Evolutionary conservation across 1,140 invertebrate species (phyloP), one percentile per base, ranked within the genome.

Genomic region (Bombus picipes): DNA sequence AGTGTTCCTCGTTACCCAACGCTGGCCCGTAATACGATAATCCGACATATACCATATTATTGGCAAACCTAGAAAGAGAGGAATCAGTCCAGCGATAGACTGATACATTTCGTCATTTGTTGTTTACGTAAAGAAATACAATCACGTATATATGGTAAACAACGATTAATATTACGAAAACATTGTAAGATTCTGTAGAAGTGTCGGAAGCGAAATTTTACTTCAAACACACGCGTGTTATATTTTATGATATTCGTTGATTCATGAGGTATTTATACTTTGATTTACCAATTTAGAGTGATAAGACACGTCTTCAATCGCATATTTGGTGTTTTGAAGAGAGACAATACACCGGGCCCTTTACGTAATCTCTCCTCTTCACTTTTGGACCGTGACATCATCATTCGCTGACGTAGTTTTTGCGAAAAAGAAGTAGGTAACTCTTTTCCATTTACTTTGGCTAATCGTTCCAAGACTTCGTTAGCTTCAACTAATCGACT

Each of bases 281-380:
- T 39, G 13, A 72, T 88, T 93, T 90, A 96, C 96, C 96, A 97
- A 85, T 96, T 96, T 68, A 96, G 93, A 28, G 96, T 96, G 37
- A 97, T 96, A 22, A 96, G 92, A 37, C 95, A 95, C 0, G 96
- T 96, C 90, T 97, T 97, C 2, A 98, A 94, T 77, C 98, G 95
- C 97, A 98, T 98, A 94, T 98, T 98, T 1, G 98, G 98, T 1
- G 98, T 98, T 88, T 96, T 96, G 89, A 97, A 98, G 4, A 98
- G 95, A 68, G 97, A 97, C 65, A 96, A 95, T 4, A 98, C 96
- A 39, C 97, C 97, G 10, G 96, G 96, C 76, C 96, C 95, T 90
- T 95, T 96, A 37, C 96, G 94, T 81, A 96, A 88, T 93, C 96
- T 95, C 89, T 96, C 94, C 89, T 97, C 96, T 91, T 97, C 96